A percentile compares a stretch with the other conserved stretches of the same genome.
Conservation (phyloP, 2,888 invertebrate species). For the Caenorhabditis japonica region DNA sequence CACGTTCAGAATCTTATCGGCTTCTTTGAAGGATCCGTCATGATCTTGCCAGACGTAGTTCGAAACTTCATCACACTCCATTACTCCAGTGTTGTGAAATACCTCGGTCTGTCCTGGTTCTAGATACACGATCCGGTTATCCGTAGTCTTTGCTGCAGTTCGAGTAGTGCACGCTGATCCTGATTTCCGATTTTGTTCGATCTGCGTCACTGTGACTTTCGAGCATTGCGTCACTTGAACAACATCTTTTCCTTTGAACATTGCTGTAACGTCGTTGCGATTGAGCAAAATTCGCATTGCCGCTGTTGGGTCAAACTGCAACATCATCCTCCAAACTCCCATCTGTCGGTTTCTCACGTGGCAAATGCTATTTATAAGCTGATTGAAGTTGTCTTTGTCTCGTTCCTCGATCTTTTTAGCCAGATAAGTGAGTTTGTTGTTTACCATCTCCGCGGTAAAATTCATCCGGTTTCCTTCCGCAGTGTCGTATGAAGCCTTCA, state of each 20-base stretch:
- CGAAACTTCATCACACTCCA: background rate
- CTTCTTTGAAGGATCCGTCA: background rate
- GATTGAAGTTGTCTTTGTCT: conserved; percentile 6
- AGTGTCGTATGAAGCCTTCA: conserved; percentile 4
- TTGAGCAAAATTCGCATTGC: conserved; percentile 6
- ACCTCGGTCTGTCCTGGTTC: conserved; percentile 6
- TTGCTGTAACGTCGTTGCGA: conserved; percentile 3
- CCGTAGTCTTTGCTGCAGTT: background rate
- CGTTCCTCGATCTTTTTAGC: background rate
- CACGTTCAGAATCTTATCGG: too few species aligned
- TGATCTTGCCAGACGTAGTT: conserved; percentile 5
- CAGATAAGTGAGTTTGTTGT: conserved; percentile 3
- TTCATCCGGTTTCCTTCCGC: conserved; percentile 2
- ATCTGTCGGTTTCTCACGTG: conserved; percentile 12
- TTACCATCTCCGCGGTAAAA: background rate
- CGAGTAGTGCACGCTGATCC: background rate
- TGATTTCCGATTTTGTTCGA: background rate
- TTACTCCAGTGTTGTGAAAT: background rate
- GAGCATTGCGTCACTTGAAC: conserved; percentile 7
- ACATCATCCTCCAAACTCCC: conserved; percentile 10
- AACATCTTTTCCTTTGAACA: conserved; percentile 6
- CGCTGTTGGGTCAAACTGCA: conserved; percentile 7
- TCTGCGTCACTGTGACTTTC: background rate
- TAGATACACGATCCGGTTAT: conserved; percentile 1
- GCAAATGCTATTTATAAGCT: background rate